Evolutionary conservation across 1,140 invertebrate species (phyloP), one percentile per base, ranked within the genome.

Genomic region (Venustaconcha ellipsiformis): DNA sequence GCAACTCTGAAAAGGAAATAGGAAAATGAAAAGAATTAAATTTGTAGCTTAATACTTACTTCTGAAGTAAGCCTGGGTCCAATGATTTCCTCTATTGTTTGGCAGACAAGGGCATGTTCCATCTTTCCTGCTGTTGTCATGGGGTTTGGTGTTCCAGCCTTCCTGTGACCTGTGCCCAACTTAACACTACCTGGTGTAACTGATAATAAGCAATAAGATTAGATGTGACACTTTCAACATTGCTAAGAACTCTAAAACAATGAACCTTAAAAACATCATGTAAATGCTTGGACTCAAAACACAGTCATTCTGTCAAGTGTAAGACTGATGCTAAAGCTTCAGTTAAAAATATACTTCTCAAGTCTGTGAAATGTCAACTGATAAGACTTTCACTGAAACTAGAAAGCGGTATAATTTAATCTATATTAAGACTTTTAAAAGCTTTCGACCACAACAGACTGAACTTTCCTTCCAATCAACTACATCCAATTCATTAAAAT

Each of bases 21-120:
- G 37, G 37, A 37, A 6, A 37, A 6, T 37, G 37, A 37, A 37
- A 37, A 23, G 37, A 6, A 37, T 37, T 37, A 66, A 18, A 20
- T 23, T 20, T 20, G 30, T 23, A 20, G 15, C 66, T 30, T 14
- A 20, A 30, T 18, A 63, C 70, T 60, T 75, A 89, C 88, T 82
- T 88, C 84, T 26, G 78, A 83, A 30, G 81, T 85, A n/a, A 89
- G 78, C 66, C 88, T 85, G 5, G 87, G 87, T 64, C 82, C 78
- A 18, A 90, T 85, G 26, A 89, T 86, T 68, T 90, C 89, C 66
- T 88, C 81, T 14, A 89, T 80, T 8, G 85, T 84, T 70, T 90
- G 86, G 13, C 82, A 84, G 18, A 89, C 88, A 14, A 89, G 70
- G 17, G 84, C 79, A 79, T 90, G 89, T 58, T 90, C 89, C 59